A percentile compares a stretch with the other conserved stretches of the same genome.
phyloP scores from a whole-genome alignment of 2,797 vertebrate species.

The Sebastes vulpes region DNA sequence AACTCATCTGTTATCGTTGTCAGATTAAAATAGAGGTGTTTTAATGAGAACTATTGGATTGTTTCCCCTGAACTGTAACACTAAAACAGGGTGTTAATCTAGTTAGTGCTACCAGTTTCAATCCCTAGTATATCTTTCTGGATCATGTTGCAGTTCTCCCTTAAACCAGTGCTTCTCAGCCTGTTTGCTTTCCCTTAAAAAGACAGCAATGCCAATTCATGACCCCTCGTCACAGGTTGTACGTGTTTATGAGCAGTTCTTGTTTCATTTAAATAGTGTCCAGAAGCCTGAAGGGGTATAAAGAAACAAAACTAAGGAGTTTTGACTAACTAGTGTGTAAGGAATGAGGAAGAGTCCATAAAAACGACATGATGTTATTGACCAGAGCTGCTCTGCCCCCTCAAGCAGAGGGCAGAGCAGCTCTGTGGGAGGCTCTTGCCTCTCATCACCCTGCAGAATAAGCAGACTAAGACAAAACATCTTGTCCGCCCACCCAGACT shows the following conservation, averaged over 20 bases:
- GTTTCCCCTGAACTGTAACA: not conserved
- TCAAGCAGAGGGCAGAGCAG: slow-evolving; percentile 2
- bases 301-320: not conserved
- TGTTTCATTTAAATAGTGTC: not conserved
- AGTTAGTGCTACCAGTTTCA: not conserved
- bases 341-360: not conserved
- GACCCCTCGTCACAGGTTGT: not conserved
- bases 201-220: not conserved
- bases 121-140: not conserved
- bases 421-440: slow-evolving; percentile 29
- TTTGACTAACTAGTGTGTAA: not conserved
- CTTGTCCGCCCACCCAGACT: slow-evolving; percentile 44
- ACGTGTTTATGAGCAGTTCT: not conserved
- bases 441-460: slow-evolving; percentile 33
- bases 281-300: not conserved
- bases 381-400: not conserved
- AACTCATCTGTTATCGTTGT: not conserved
- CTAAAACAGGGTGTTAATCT: not conserved
- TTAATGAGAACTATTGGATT: not conserved
- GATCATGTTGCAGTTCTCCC: not conserved
- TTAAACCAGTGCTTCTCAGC: not conserved
- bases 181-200: not conserved
- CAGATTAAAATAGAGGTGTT: not conserved
- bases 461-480: slow-evolving; percentile 47
- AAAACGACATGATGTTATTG: not conserved